These are phyloP conservation scores for Euura lappo DNA, from an alignment of 1,140 invertebrate species.

Conservation along the genomic window DNA sequence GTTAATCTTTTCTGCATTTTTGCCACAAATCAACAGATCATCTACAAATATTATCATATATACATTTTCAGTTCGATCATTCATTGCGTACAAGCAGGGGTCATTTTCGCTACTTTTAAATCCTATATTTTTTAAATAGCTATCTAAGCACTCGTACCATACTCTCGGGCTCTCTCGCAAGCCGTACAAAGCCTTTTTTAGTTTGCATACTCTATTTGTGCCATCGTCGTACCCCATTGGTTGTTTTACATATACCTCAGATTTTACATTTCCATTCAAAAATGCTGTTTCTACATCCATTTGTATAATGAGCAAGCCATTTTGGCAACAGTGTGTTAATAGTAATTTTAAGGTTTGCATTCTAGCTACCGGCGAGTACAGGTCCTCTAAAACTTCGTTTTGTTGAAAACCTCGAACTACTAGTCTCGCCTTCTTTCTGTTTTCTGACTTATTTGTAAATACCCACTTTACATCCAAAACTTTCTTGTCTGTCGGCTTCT, in stretches of 20 bases:
- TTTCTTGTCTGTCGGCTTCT: conserved; percentile 1
- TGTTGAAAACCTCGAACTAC: conserved; percentile 19
- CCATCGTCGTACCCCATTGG: conserved; percentile 33
- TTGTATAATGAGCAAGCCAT: background rate
- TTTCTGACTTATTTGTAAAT: conserved; percentile 12
- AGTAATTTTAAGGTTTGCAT: background rate
- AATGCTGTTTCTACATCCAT: conserved; percentile 11
- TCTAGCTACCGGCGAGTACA: background rate
- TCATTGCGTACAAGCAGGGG: conserved; percentile 20
- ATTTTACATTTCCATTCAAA: conserved; percentile 6
- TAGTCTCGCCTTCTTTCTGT: conserved; percentile 7
- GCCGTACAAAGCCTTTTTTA: conserved; percentile 42
- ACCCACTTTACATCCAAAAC: conserved; percentile 8
- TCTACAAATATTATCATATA: conserved; percentile 36
- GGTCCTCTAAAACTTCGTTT: conserved; percentile 7
- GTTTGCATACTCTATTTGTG: conserved; percentile 27
- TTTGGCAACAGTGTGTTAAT: background rate
- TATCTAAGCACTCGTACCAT: conserved; percentile 34
- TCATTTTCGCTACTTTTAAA: conserved; percentile 19
- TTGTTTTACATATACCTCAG: conserved; percentile 6
- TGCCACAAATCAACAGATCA: conserved; percentile 27
- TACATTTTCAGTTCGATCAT: background rate
- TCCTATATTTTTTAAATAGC: conserved; percentile 18
- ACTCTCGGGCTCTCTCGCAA: conserved; percentile 32
- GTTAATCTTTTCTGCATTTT: conserved; percentile 26